Percentiles rank a stretch among this genome's conserved stretches.
phyloP scores from a whole-genome alignment of 2,888 invertebrate genomes.

The Apoderus coryli region DNA sequence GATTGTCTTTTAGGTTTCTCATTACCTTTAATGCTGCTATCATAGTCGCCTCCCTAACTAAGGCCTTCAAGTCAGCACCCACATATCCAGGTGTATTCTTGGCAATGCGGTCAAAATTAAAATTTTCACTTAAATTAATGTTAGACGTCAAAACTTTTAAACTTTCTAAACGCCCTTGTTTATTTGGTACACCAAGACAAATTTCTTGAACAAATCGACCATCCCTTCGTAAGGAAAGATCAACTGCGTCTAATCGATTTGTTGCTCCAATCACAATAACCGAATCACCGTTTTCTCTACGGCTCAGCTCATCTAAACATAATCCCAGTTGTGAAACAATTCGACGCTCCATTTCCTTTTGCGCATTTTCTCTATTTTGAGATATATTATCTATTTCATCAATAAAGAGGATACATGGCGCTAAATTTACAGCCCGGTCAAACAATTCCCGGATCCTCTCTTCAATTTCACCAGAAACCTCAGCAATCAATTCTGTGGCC shows the following conservation, averaged over 20 bases:
- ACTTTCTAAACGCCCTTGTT: conserved; percentile 67
- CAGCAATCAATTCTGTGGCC: conserved; percentile 85
- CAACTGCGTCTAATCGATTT: conserved; percentile 81
- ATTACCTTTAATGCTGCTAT: no score
- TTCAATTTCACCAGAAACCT: conserved; percentile 93
- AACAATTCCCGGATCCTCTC: conserved; percentile 84
- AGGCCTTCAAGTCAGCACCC: conserved; percentile 80
- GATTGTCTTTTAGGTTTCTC: no score
- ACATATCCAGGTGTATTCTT: conserved; percentile 89
- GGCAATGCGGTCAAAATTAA: conserved; percentile 62
- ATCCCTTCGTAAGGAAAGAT: conserved; percentile 80
- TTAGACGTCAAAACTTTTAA: conserved; percentile 45
- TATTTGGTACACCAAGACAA: conserved; percentile 83
- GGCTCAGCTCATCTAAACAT: conserved; percentile 61
- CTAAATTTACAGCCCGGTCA: conserved; percentile 57
- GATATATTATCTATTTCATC: conserved; percentile 97
- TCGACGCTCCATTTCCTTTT: conserved; percentile 90
- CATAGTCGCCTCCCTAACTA: conserved; percentile 79
- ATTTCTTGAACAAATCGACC: conserved; percentile 93
- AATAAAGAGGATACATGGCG: conserved; percentile 80
- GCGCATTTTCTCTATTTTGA: conserved; percentile 75
- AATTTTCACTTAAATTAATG: conserved; percentile 50
- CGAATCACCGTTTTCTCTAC: conserved; percentile 39
- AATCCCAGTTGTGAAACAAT: conserved; percentile 87
- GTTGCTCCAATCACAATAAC: conserved; percentile 92